phyloP scores from a whole-genome alignment of 2,888 invertebrate genomes.

The Scaptomyza reducta region DNA sequence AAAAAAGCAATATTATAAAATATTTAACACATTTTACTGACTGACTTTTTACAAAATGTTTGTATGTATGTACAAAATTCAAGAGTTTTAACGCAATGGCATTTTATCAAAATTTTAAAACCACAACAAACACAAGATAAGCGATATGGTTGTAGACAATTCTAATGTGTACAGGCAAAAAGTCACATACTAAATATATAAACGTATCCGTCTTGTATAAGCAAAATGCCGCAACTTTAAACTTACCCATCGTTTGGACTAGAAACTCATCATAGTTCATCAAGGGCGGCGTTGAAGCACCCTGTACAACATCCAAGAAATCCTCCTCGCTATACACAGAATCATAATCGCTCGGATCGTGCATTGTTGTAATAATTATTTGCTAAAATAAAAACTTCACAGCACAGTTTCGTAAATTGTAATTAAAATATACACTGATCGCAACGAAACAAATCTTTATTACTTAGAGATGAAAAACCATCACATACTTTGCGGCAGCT shows the following conservation, averaged over 20 bases:
- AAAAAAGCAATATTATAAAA: no score
- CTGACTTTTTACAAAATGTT: constrained; percentile 3
- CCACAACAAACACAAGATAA: constrained; percentile 70
- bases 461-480: no score
- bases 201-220: not conserved
- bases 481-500: constrained; percentile 58
- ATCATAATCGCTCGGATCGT: constrained; percentile 73
- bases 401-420: no score
- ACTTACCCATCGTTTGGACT: constrained; percentile 68
- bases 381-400: not conserved
- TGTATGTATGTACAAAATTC: constrained; percentile 17
- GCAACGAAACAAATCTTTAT: no score
- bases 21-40: not conserved
- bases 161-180: constrained; percentile 24
- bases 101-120: constrained; percentile 69
- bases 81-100: constrained; percentile 36
- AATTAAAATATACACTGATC: no score
- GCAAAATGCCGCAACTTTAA: not conserved
- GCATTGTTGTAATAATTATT: constrained; percentile 43
- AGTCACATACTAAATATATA: not conserved
- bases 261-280: constrained; percentile 69
- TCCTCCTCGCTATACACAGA: constrained; percentile 70
- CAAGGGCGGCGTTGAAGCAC: constrained; percentile 60
- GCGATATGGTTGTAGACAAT: constrained; percentile 44
- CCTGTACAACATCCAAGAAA: constrained; percentile 50